These are phyloP conservation scores for Aphelinus atriplicis DNA, from an alignment of 1,140 invertebrate genomes.

Conservation along the genomic window DNA sequence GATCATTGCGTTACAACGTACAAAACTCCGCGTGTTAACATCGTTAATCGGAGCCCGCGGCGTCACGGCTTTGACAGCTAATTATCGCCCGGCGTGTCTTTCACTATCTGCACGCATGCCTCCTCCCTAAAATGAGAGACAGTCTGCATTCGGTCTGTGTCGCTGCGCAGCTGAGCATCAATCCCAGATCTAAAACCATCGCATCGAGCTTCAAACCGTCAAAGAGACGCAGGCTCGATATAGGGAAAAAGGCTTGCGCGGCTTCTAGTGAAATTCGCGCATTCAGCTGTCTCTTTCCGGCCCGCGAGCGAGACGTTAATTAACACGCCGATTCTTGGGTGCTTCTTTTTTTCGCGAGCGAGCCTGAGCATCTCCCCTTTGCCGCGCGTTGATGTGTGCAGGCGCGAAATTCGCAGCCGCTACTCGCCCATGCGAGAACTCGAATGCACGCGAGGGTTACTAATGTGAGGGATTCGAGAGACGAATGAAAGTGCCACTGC, in stretches of 20 bases:
- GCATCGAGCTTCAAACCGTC: neutral
- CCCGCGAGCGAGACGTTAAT: slow-evolving; percentile 18
- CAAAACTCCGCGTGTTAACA: too few relatives aligned
- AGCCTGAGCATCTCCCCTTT: neutral
- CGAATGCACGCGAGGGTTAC: neutral
- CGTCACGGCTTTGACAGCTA: neutral
- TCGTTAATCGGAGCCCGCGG: too few relatives aligned
- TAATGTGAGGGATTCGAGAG: neutral
- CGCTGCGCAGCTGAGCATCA: neutral
- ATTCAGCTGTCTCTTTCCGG: slow-evolving; percentile 23
- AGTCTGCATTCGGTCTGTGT: neutral
- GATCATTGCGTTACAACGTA: too few relatives aligned
- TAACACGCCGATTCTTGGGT: slow-evolving; percentile 25
- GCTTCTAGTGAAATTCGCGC: slow-evolving; percentile 20
- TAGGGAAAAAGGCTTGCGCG: neutral
- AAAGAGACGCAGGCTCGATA: slow-evolving; percentile 7
- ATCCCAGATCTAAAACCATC: too few relatives aligned
- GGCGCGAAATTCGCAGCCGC: slow-evolving; percentile 24
- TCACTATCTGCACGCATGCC: neutral
- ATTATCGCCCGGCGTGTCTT: neutral
- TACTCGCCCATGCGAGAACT: neutral
- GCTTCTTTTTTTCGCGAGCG: neutral
- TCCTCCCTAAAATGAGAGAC: too few relatives aligned
- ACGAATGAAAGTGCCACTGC: neutral
- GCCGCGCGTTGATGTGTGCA: slow-evolving; percentile 14